phyloP scores from a whole-genome alignment of 2,113 vertebrate genomes.

The Petrocephalus microphthalmus region DNA sequence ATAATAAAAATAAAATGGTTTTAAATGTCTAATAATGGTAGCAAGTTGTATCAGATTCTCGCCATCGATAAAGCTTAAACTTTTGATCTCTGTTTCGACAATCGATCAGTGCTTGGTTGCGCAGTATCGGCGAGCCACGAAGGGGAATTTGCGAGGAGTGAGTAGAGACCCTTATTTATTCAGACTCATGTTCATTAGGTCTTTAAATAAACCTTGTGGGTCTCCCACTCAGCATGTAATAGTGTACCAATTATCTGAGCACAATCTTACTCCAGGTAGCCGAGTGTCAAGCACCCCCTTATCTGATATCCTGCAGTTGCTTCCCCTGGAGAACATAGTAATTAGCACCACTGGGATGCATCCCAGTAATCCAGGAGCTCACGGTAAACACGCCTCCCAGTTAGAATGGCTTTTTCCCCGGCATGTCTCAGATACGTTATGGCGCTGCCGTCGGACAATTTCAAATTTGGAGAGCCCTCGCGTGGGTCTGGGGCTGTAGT shows the following conservation, averaged over 20 bases:
- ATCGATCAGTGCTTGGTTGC: not conserved
- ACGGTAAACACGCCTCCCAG: slow-evolving; percentile 46
- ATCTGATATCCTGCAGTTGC: slow-evolving; percentile 43
- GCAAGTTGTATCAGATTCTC: not conserved
- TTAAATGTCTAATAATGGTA: not conserved
- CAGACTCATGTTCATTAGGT: slow-evolving; percentile 52
- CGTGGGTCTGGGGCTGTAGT: not conserved
- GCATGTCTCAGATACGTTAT: slow-evolving; percentile 33
- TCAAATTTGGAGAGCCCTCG: slow-evolving; percentile 20
- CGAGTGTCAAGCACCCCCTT: slow-evolving; percentile 60
- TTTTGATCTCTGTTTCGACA: not conserved
- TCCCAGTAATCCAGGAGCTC: slow-evolving; percentile 54
- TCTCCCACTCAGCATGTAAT: slow-evolving; percentile 47
- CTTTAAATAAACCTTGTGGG: slow-evolving; percentile 47
- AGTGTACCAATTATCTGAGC: slow-evolving; percentile 60
- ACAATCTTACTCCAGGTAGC: slow-evolving; percentile 55
- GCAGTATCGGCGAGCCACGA: not conserved
- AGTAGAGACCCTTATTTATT: slow-evolving; percentile 33
- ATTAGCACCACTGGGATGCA: slow-evolving; percentile 68
- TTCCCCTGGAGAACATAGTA: slow-evolving; percentile 52
- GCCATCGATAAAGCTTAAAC: not conserved
- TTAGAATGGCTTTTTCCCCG: slow-evolving; percentile 39
- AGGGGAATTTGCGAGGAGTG: not conserved
- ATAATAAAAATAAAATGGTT: not conserved
- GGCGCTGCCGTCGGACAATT: slow-evolving; percentile 45